Evolutionary conservation across 2,797 vertebrate genomes (phyloP), one percentile per base, ranked within the genome.

Genomic region (Anniella stebbinsi): DNA sequence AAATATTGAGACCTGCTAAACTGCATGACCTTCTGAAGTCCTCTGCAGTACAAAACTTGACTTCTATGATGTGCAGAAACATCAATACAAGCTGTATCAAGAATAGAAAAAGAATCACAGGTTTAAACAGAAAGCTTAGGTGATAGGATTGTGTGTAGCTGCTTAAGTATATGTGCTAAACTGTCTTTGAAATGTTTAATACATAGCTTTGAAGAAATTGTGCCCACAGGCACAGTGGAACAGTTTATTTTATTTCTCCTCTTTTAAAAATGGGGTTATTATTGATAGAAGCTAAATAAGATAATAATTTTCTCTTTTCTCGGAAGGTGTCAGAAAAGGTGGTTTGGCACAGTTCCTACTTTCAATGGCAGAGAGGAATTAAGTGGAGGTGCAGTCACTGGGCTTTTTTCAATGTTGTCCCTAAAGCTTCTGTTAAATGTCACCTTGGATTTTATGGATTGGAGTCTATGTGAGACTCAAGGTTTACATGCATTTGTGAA

Each of bases 201-300:
- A 89, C 54, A 92, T 91, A 17, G 28, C 76, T 92, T 67, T 72
- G 10, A 51, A 93, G 93, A 83, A 51, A 80, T 9, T 28, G 41
- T 63, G 87, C 92, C 93, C 81, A 92, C 54, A 70, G 89, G 84
- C 76, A 84, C n/a, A 63, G 54, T 75, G 17, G 10, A 80, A 66
- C 18, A 30, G 6, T 75, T 81, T 87, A 17, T 57, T 87, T 81
- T 73, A 80, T 7, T 80, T 51, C 3, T 78, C 6, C 12, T 66
- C 33, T 54, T 80, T 45, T 41, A 82, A 93, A 93, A 83, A 75
- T 21, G 17, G 91, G 90, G 84, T 92, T 95, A 95, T 94, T 93
- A 95, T 94, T 93, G 90, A 92, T 87, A 89, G 86, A 48, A 91
- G 57, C 80, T 90, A 91, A 33, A 13, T 76, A 81, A 91, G 75